Evolutionary conservation across 2,888 invertebrate species (phyloP).

Genomic region (Temnothorax unifasciatus): DNA sequence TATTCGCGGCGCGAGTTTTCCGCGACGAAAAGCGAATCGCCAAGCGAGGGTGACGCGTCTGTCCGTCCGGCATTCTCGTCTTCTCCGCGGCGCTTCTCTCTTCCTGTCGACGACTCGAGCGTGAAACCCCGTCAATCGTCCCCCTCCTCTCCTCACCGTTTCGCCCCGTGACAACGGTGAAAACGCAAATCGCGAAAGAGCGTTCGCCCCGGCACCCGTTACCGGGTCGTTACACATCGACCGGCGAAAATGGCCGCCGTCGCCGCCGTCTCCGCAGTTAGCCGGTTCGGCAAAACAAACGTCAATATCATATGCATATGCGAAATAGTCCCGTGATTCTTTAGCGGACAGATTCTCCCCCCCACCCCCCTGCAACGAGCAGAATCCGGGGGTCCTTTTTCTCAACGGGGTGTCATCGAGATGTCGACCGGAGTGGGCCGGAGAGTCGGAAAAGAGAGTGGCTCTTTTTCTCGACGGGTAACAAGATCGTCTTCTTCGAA

Average conservation of each 20-base stretch:
- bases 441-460: background rate
- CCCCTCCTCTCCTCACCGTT: background rate
- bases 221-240: slow-evolving; percentile 41
- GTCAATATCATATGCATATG: background rate
- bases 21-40: slow-evolving; percentile 20
- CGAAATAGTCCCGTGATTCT: background rate
- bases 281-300: slow-evolving; percentile 39
- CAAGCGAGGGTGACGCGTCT: slow-evolving; percentile 20
- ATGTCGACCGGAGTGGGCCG: too few relatives aligned
- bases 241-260: slow-evolving; percentile 57
- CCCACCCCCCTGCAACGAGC: too few relatives aligned
- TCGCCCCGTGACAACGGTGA: background rate
- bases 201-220: slow-evolving; percentile 14
- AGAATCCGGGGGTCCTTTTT: background rate
- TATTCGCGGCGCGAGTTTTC: slow-evolving; percentile 19
- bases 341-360: background rate
- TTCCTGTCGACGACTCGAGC: slow-evolving; percentile 20
- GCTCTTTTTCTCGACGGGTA: background rate
- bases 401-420: background rate
- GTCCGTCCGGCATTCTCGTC: slow-evolving; percentile 11
- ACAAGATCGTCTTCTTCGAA: background rate
- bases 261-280: background rate
- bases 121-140: slow-evolving; percentile 1
- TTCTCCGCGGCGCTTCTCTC: background rate
- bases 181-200: slow-evolving; percentile 40